These are phyloP conservation scores for Leucoraja erinaceus DNA, from an alignment of 2,113 vertebrate species.

Conservation along the genomic window DNA sequence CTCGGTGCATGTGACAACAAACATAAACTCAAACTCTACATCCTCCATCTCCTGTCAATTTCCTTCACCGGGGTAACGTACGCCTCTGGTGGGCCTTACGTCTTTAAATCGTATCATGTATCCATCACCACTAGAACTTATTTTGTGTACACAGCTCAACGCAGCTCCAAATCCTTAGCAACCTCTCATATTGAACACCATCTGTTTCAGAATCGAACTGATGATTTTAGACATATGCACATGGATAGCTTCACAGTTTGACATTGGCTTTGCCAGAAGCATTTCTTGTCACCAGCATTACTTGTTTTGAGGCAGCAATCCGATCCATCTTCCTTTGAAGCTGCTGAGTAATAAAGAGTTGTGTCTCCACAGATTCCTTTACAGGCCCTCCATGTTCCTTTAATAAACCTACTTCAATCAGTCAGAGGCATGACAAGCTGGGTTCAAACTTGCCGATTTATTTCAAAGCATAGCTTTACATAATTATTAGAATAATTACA, in stretches of 20 bases:
- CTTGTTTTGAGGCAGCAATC: not conserved
- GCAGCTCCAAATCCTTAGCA: not conserved
- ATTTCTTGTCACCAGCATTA: not conserved
- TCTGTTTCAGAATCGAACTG: not conserved
- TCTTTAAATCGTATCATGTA: not conserved
- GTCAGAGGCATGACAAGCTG: not conserved
- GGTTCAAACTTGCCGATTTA: not conserved
- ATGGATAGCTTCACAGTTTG: conserved; percentile 1
- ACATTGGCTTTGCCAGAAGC: not conserved
- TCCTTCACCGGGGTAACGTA: not conserved
- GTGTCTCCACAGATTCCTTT: not conserved
- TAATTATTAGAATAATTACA: not conserved
- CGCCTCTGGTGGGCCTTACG: not conserved
- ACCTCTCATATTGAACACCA: not conserved
- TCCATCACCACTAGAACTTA: no score
- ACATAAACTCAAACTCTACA: not conserved
- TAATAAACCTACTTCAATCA: not conserved
- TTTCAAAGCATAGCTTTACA: not conserved
- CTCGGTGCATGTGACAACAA: no score
- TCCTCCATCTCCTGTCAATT: not conserved
- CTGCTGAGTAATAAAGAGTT: not conserved
- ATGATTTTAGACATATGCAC: not conserved
- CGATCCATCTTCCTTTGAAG: not conserved
- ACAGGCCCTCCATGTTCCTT: not conserved
- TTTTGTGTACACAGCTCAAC: not conserved